Conservation (phyloP, 2,113 vertebrate species). For the Manacus vitellinus region DNA sequence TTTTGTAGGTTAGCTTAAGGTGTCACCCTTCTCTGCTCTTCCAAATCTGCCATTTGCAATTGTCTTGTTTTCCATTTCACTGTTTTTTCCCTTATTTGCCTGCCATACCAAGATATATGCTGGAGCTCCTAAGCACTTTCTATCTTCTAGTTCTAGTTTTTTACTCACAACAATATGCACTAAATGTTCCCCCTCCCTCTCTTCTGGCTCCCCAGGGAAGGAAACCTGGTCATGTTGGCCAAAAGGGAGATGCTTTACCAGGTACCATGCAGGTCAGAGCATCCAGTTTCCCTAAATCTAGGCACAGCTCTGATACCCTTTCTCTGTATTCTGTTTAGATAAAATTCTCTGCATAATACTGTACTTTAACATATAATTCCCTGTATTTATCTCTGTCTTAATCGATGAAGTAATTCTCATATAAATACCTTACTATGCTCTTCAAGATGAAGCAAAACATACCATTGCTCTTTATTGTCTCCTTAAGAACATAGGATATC, state of each 20-base stretch:
- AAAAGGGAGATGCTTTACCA: not conserved
- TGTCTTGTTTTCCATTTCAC: not conserved
- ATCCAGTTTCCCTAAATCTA: not conserved
- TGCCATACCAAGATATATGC: not conserved
- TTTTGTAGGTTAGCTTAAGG: not conserved
- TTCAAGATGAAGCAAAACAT: not conserved
- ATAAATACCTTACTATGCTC: not conserved
- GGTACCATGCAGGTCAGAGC: not conserved
- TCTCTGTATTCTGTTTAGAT: not conserved
- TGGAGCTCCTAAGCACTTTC: not conserved
- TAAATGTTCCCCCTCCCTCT: not conserved
- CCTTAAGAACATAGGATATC: not conserved
- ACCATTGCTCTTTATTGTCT: not conserved
- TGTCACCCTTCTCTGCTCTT: not conserved
- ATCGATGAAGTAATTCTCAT: not conserved
- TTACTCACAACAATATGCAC: not conserved
- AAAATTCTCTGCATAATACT: not conserved
- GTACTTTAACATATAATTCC: not conserved
- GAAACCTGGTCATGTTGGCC: not conserved
- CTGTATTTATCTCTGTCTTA: not conserved
- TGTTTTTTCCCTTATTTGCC: not conserved
- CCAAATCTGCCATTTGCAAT: not conserved
- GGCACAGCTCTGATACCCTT: not conserved
- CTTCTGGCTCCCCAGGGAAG: not conserved
- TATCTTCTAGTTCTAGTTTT: not conserved